Evolutionary conservation across 1,140 invertebrate species (phyloP).

Genomic region (Calliopsis andreniformis): DNA sequence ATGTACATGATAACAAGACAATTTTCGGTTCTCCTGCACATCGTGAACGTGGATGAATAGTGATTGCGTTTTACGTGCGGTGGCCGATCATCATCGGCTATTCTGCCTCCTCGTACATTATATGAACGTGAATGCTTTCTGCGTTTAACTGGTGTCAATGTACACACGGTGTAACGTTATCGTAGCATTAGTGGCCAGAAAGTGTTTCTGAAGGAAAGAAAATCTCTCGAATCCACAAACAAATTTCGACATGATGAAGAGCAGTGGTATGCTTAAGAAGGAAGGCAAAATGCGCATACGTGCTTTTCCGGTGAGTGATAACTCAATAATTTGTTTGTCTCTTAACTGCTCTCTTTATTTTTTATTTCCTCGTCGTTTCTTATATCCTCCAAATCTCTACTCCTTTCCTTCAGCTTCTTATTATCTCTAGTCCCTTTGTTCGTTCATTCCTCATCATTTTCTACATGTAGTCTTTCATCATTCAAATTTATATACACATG

Average conservation of each 20-base stretch:
- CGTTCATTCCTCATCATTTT: not conserved
- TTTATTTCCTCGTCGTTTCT: not conserved
- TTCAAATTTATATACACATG: not conserved
- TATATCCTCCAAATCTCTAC: conserved; percentile 4
- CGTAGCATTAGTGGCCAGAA: conserved; percentile 25
- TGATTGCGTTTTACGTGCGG: conserved; percentile 29
- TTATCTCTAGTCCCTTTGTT: not conserved
- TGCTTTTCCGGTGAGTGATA: conserved; percentile 95
- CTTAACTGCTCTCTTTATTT: not conserved
- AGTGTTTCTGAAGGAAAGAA: conserved; percentile 43
- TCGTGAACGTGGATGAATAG: conserved; percentile 29
- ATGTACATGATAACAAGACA: conserved; percentile 46
- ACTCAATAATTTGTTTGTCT: not conserved
- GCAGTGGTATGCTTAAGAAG: conserved; percentile 90
- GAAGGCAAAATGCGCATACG: conserved; percentile 98
- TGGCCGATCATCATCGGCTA: conserved; percentile 40
- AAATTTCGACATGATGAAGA: conserved; percentile 85
- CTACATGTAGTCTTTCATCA: not conserved
- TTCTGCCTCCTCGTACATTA: conserved; percentile 39
- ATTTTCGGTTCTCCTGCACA: conserved; percentile 15
- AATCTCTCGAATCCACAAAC: conserved; percentile 16
- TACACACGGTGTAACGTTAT: conserved; percentile 57
- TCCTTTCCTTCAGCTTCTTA: conserved; percentile 3
- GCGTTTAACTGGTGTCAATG: conserved; percentile 60
- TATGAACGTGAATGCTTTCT: conserved; percentile 41